These are phyloP conservation scores for Lophotis ruficrista DNA, from an alignment of 2,113 vertebrate genomes.

Conservation along the genomic window DNA sequence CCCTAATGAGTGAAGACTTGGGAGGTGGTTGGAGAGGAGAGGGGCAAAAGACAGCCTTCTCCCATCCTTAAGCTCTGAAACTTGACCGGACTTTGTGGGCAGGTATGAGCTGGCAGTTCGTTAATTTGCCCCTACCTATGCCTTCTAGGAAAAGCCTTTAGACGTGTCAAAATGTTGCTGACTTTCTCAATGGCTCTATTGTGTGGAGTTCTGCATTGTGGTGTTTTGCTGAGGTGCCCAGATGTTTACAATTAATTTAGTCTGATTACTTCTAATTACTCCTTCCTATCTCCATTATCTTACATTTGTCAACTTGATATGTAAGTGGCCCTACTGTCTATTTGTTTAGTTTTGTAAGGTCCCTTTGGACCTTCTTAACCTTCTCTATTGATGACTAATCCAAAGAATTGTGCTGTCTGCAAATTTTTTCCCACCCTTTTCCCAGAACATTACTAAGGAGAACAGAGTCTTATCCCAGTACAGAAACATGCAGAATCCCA, in stretches of 20 bases:
- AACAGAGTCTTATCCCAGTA: background rate
- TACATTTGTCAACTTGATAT: constrained; percentile 14
- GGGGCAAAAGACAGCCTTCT: background rate
- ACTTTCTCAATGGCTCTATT: background rate
- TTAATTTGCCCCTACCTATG: background rate
- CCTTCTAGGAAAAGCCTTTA: background rate
- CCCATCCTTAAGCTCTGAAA: background rate
- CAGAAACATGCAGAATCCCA: background rate
- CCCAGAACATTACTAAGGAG: background rate
- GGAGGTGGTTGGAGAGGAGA: background rate
- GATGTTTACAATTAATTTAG: constrained; percentile 56
- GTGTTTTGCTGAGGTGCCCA: constrained; percentile 12
- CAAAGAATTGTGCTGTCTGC: background rate
- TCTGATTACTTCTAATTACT: constrained; percentile 45
- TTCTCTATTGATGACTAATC: background rate
- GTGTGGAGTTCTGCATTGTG: background rate
- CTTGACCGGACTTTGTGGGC: background rate
- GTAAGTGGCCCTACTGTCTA: background rate
- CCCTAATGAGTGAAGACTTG: background rate
- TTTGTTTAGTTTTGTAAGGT: background rate
- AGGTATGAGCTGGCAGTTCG: background rate
- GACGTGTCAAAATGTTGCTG: background rate
- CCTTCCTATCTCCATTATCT: constrained; percentile 32
- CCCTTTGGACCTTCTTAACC: constrained; percentile 13
- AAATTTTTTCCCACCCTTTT: background rate